Base-by-base conservation (phyloP, 1,140 invertebrate genomes). In the Cyclargus thomasi region DNA sequence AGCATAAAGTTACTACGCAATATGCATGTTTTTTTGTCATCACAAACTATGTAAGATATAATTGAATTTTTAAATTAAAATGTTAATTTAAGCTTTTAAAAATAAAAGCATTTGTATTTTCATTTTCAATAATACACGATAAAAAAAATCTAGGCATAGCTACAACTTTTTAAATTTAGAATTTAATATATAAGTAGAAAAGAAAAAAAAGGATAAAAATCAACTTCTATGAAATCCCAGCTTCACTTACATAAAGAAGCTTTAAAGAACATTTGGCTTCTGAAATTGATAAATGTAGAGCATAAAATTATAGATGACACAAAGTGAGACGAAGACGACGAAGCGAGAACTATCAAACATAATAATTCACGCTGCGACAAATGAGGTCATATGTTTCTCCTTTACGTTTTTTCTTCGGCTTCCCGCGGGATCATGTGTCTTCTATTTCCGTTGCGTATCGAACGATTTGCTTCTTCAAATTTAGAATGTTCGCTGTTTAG, bases 301-400 rank as follows among this genome's bases (percentile, higher is more conserved):
- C 55, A 18, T 20, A 21, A 59, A 59, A 59, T 59, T 59, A 59
- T 59, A 64, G n/a, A 39, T 64, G 47, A 64, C 36, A 53, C 39
- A 65, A 65, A 55, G 55, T 18, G 17, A 65, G 18, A 65, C 53
- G 29, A 17, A 23, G 53, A 22, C 53, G 76, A 73, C 78, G 78
- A 82, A 80, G 78, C 75, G 75, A 71, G 75, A 80, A 83, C 84
- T 87, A 86, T 88, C 82, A 83, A 81, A 87, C 78, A 75, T 78
- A 85, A 90, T 90, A 88, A 88, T 90, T 86, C 87, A 72, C 70
- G 70, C 81, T 71, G 72, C 83, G 83, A 90, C 86, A 90, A 90
- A 90, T 90, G 87, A 88, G 83, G 85, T 90, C 87, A 90, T 90
- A 79, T 88, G 87, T 90, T 90, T 88, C 82, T 81, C 79, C 78